A percentile compares a stretch with the other conserved stretches of the same genome.
Evolutionary conservation across 1,140 invertebrate species (phyloP).

Genomic region (Drusus annulatus): DNA sequence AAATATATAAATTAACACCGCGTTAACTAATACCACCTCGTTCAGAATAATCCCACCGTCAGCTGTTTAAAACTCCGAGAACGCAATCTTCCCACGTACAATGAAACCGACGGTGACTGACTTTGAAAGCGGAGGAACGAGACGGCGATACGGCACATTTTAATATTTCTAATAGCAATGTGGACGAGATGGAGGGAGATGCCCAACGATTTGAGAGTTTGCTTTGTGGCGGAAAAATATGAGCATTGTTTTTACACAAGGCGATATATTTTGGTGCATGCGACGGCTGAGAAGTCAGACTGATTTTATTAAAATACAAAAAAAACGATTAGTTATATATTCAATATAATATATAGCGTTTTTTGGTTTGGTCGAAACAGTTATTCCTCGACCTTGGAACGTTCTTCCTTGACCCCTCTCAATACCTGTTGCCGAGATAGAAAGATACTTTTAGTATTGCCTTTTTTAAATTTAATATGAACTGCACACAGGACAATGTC

Average conservation of each 20-base stretch:
- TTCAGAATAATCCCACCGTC: not conserved
- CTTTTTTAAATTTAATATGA: too few species aligned
- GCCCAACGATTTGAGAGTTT: not conserved
- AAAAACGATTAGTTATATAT: too few species aligned
- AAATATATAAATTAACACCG: not conserved
- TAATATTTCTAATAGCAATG: not conserved
- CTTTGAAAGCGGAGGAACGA: conserved; percentile 5
- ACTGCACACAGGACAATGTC: too few species aligned
- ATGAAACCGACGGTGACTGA: conserved; percentile 2
- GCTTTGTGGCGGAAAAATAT: not conserved
- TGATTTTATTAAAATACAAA: conserved; percentile 1
- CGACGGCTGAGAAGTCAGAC: not conserved
- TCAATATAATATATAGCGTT: too few species aligned
- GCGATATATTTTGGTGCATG: not conserved
- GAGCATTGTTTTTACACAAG: conserved; percentile 6
- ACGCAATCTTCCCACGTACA: conserved; percentile 3
- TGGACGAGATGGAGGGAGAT: not conserved
- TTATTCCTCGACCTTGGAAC: too few species aligned
- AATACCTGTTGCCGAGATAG: too few species aligned
- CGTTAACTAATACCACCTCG: not conserved
- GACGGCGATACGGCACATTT: not conserved
- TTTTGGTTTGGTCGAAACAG: too few species aligned
- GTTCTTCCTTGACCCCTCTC: too few species aligned
- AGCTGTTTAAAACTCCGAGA: not conserved
- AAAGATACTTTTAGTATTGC: too few species aligned